phyloP scores from a whole-genome alignment of 37 sponge, comb jelly and placozoan species.

The Cliona cf. orientalis region DNA sequence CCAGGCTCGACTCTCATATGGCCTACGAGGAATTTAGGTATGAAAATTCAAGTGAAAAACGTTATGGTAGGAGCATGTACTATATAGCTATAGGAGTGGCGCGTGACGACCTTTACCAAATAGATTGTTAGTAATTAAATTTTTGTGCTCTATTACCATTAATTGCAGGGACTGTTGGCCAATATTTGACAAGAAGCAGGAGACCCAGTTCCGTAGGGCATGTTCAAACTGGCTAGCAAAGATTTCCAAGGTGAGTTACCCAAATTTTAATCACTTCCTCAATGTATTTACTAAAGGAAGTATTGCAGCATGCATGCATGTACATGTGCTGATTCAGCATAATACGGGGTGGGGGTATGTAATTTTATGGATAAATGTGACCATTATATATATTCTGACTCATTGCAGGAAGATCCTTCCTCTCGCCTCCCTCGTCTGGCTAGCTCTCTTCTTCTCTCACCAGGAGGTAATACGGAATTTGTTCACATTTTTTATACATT shows the following conservation, averaged over 20 bases:
- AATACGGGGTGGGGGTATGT: no score
- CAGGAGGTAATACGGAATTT: conserved; percentile 62
- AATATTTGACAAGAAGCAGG: conserved; percentile 86
- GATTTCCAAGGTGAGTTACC: conserved; percentile 67
- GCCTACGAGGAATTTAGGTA: conserved; percentile 79
- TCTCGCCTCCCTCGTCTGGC: conserved; percentile 64
- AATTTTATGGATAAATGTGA: neutral
- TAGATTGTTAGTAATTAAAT: neutral
- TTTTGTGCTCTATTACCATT: neutral
- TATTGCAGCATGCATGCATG: neutral
- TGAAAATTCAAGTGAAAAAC: neutral
- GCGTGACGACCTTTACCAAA: neutral
- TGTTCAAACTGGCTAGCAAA: conserved; percentile 66
- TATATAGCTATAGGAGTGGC: no score
- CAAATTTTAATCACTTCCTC: neutral
- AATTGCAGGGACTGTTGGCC: conserved; percentile 86
- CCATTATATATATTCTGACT: neutral
- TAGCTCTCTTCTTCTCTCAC: conserved; percentile 80
- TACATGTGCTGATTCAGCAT: no score
- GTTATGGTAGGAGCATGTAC: neutral
- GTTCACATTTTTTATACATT: neutral
- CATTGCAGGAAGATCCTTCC: conserved; percentile 60
- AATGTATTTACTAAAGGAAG: neutral
- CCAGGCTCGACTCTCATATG: conserved; percentile 51
- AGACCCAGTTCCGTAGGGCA: conserved; percentile 79